A percentile compares a stretch with the other conserved stretches of the same genome.
phyloP scores from a whole-genome alignment of 1,140 invertebrate species.

The Drosophila sturtevanti region DNA sequence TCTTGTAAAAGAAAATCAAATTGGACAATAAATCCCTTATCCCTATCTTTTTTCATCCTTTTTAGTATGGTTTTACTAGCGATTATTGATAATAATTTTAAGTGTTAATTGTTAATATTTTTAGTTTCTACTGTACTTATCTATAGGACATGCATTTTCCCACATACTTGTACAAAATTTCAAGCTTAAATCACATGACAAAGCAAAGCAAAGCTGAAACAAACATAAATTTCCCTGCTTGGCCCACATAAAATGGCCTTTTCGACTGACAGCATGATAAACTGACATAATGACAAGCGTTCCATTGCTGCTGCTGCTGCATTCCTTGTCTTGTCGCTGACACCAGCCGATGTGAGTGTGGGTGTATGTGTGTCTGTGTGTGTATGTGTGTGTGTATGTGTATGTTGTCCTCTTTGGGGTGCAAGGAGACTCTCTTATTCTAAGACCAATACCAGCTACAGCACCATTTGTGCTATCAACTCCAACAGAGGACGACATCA shows the following conservation, averaged over 20 bases:
- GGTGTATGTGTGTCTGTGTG: constrained; percentile 29
- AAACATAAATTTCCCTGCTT: constrained; percentile 18
- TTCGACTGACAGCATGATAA: constrained; percentile 24
- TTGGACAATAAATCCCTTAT: no score
- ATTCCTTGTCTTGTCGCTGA: constrained; percentile 25
- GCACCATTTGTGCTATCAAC: constrained; percentile 2
- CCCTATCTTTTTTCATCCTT: no score
- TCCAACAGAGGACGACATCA: constrained; percentile 49
- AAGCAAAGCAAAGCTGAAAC: constrained; percentile 2
- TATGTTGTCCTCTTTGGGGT: not conserved
- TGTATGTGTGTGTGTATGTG: constrained; percentile 35
- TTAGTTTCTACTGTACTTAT: not conserved
- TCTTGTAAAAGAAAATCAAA: no score
- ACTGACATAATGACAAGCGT: constrained; percentile 18
- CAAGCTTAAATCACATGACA: constrained; percentile 5
- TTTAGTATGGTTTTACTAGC: no score
- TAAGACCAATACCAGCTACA: no score
- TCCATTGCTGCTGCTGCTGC: constrained; percentile 17
- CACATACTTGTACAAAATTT: not conserved
- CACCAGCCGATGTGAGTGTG: constrained; percentile 42
- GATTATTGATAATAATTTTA: not conserved
- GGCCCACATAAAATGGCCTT: constrained; percentile 37
- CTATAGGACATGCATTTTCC: not conserved
- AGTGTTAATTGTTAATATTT: not conserved
- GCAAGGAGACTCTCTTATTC: not conserved